phyloP scores from a whole-genome alignment of 1,140 invertebrate genomes.

The Brachionus calyciflorus region DNA sequence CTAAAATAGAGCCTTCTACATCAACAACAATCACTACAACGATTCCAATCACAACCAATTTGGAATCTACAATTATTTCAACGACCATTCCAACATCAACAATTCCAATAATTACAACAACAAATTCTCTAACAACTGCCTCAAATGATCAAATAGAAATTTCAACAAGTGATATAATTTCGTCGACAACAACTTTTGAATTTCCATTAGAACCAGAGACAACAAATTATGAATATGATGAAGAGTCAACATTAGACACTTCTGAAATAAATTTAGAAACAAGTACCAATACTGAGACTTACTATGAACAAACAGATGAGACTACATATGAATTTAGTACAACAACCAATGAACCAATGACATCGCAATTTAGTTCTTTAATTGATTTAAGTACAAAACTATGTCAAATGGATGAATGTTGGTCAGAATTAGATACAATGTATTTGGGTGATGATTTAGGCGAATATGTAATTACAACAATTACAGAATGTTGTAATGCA shows the following conservation, averaged over 20 bases:
- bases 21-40: constrained; percentile 51
- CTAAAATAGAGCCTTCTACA: constrained; percentile 48
- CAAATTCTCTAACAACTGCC: too few relatives aligned
- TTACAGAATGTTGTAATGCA: constrained; percentile 12
- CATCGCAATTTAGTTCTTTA: not conserved
- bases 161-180: not conserved
- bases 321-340: not conserved
- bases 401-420: not conserved
- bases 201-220: too few relatives aligned
- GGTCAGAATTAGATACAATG: not conserved
- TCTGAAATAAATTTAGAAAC: too few relatives aligned
- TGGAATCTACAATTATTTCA: constrained; percentile 29
- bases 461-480: not conserved
- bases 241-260: too few relatives aligned
- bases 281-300: too few relatives aligned
- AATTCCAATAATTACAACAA: not conserved
- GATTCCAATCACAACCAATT: not conserved
- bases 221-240: too few relatives aligned
- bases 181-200: too few relatives aligned
- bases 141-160: not conserved
- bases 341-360: not conserved
- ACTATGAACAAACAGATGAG: not conserved
- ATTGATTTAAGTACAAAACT: constrained; percentile 2
- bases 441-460: constrained; percentile 17
- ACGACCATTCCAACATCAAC: constrained; percentile 47